A percentile compares a stretch with the other conserved stretches of the same genome.
Evolutionary conservation across 1,140 invertebrate species (phyloP).

Genomic region (Drosophila orena): DNA sequence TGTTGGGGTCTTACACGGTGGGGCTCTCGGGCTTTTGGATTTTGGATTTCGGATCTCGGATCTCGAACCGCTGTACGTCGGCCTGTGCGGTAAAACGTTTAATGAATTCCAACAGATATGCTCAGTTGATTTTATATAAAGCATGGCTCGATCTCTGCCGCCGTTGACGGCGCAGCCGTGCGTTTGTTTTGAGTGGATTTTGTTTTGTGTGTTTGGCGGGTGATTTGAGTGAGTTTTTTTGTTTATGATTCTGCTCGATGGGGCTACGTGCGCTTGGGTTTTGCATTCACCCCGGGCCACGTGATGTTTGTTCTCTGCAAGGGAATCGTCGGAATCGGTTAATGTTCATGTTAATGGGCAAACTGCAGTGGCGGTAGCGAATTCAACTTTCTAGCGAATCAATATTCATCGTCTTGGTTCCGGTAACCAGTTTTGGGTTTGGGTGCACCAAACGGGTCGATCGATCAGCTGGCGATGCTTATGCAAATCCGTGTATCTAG

Average conservation of each 20-base stretch:
- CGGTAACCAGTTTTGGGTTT: constrained; percentile 63
- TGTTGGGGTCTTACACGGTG: constrained; percentile 43
- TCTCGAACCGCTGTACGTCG: constrained; percentile 51
- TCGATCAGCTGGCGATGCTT: constrained; percentile 56
- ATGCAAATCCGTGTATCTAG: constrained; percentile 63
- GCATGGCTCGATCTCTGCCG: constrained; percentile 62
- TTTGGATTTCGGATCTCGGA: constrained; percentile 32
- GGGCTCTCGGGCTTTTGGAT: constrained; percentile 13
- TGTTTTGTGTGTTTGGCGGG: not conserved
- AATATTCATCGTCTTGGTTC: constrained; percentile 45
- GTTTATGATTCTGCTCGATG: constrained; percentile 1
- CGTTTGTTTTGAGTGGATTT: constrained; percentile 77
- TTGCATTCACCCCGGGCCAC: constrained; percentile 40
- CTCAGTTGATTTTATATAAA: constrained; percentile 85
- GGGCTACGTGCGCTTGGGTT: constrained; percentile 59
- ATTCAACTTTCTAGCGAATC: constrained; percentile 68
- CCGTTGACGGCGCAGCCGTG: constrained; percentile 50
- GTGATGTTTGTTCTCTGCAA: constrained; percentile 67
- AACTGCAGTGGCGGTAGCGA: not conserved
- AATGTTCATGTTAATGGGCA: not conserved
- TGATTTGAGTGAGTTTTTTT: constrained; percentile 17
- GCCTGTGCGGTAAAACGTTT: constrained; percentile 83
- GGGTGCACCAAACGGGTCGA: constrained; percentile 54
- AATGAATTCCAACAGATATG: constrained; percentile 84
- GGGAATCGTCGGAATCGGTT: constrained; percentile 14